Base-by-base conservation (phyloP, 37 sponge, comb jelly and placozoan species). In the Ianthella basta region DNA sequence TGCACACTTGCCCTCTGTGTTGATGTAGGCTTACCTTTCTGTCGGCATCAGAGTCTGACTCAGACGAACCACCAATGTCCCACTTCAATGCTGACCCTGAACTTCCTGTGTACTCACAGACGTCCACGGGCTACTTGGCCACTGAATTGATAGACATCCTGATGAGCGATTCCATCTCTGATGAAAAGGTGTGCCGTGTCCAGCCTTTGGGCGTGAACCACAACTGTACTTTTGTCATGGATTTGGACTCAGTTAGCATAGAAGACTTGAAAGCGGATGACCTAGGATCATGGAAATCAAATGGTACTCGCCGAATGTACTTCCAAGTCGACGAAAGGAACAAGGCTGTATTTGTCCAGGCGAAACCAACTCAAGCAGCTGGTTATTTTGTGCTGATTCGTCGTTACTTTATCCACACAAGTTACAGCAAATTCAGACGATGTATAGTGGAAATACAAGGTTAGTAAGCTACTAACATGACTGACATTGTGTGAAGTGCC, bases 221-320 rank as follows among this genome's bases (percentile, higher is more conserved):
- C 4, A 85, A 85, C 39, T 15, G 40, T 16, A 36, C 78, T 14
- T 85, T 85, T 41, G 18, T 82, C 25, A 44, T 82, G 1, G 83
- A 82, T 21, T 14, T 74, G 4, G 77, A 85, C 41, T 0, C 2
- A 37, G 86, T 85, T 0, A 18, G 54, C 54, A 38, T 60, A 41
- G 64, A 56, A 19, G 79, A 85, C 53, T 14, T 85, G 25, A 56
- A 41, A 59, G 79, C 79, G 29, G 86, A 85, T 37, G 86, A 85
- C 27, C 5, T 61, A 27, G 86, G 86, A 21, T 85, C 86, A 35
- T 85, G 86, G 86, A 85, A 74, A 44, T 15, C 78, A 12, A 85
- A 12, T 75, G 86, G 83, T 2, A 82, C 83, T 4, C 10, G 27
- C 0, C 50, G 53, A 63, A n/a, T 54, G 15, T 82, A 44, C 20